A percentile compares a stretch with the other conserved stretches of the same genome.
These are phyloP conservation scores for Cavia porcellus DNA, from an alignment of 2,113 vertebrate species.

Conservation along the genomic window DNA sequence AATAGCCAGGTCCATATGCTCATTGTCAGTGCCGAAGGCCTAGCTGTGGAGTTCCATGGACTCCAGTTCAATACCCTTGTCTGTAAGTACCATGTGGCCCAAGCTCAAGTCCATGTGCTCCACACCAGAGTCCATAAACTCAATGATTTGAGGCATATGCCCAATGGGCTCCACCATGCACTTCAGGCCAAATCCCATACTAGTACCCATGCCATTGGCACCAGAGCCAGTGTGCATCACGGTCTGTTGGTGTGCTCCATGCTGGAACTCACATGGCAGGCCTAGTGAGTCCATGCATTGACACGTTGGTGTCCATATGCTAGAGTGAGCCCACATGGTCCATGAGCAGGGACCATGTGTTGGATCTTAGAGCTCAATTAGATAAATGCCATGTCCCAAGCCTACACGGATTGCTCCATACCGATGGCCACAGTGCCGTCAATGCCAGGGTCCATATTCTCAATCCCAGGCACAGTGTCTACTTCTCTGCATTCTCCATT, in stretches of 20 bases:
- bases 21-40: conserved; percentile 91
- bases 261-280: conserved; percentile 92
- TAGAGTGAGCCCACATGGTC: neutral
- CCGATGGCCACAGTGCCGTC: conserved; percentile 91
- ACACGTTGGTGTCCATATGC: neutral
- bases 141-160: conserved; percentile 88
- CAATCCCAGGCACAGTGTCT: conserved; percentile 85
- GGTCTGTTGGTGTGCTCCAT: conserved; percentile 93
- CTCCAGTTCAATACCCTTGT: neutral
- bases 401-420: conserved; percentile 87
- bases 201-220: conserved; percentile 90
- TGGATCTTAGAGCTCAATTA: conserved; percentile 91
- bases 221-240: conserved; percentile 90
- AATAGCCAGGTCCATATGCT: conserved; percentile 93
- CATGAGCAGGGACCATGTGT: conserved; percentile 85
- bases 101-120: conserved; percentile 84
- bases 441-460: conserved; percentile 90
- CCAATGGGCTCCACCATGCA: conserved; percentile 92
- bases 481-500: conserved; percentile 72
- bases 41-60: conserved; percentile 84
- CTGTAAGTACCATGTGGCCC: conserved; percentile 92
- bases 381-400: conserved; percentile 93
- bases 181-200: conserved; percentile 78
- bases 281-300: conserved; percentile 84
- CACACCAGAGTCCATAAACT: conserved; percentile 94